Evolutionary conservation across 2,888 invertebrate genomes (phyloP), one percentile per base, ranked within the genome.

Genomic region (Nipponacmea schrenckii): DNA sequence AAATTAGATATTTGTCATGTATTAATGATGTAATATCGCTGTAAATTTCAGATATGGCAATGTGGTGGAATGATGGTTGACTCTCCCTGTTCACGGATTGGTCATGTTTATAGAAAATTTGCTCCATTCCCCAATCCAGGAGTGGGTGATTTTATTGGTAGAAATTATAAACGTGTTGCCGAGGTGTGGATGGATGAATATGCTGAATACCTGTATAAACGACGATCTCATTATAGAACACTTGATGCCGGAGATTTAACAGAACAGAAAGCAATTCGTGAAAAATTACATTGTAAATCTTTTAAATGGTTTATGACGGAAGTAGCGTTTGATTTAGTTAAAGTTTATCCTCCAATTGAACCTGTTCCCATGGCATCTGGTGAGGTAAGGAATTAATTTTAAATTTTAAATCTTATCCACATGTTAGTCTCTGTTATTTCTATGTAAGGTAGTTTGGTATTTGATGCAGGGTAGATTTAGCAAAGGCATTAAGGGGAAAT

Each of bases 131-230:
- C 96, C 1, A 96, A 96, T 90, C 96, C 96, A 0, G 94, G 95
- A 0, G 93, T 93, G 74, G 96, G 96, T 0, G 96, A 98, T 89
- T 98, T 95, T 89, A 92, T 96, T 14, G 94, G 94, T 67, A 84
- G 85, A 80, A 97, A 97, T 89, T 96, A 96, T 89, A 92, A 94
- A 62, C 92, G 97, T 74, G 97, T 97, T 0, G 97, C 97, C 70
- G 96, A 96, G 83, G 97, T 98, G 2, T 98, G 98, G 98, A 97
- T 98, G 97, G 98, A 98, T 86, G 97, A 98, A 84, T 98, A 96
- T 88, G 95, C 95, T 1, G 92, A 96, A 80, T 93, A 93, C 86
- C 88, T 98, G 69, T 98, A 97, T 90, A 89, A 91, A 75, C 91
- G 96, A 0, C 91, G 94, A 45, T 94, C 96, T 0, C 93, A 94